phyloP scores from a whole-genome alignment of 2,888 invertebrate species.

The Mechanitis mazaeus region DNA sequence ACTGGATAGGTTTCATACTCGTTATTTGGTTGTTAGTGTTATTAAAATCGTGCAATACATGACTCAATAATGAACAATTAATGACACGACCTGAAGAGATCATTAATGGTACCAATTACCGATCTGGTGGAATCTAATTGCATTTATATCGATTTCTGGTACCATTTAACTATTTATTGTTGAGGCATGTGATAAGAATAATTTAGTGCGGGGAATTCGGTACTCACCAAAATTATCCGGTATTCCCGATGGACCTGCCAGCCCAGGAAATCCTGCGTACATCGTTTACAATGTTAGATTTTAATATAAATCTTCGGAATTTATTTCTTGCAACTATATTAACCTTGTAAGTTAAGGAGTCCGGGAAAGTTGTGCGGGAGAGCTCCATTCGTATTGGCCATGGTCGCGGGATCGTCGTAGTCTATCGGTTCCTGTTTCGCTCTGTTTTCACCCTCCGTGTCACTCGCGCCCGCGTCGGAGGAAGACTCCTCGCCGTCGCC shows the following conservation, averaged over 20 bases:
- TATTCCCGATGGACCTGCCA: slow-evolving; percentile 92
- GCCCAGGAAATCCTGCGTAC: slow-evolving; percentile 79
- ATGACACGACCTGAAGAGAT: slow-evolving; percentile 42
- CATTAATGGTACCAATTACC: slow-evolving; percentile 42
- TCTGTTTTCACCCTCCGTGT: slow-evolving; percentile 77
- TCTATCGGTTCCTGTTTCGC: slow-evolving; percentile 86
- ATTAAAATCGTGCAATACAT: slow-evolving; percentile 53
- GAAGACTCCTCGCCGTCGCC: slow-evolving; percentile 88
- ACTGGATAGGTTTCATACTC: slow-evolving; percentile 50
- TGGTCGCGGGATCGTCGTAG: slow-evolving; percentile 81
- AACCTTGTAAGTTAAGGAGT: slow-evolving; percentile 88
- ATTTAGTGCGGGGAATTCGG: slow-evolving; percentile 37
- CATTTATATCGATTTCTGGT: slow-evolving; percentile 33
- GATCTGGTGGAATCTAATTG: slow-evolving; percentile 47
- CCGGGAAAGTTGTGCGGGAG: slow-evolving; percentile 86
- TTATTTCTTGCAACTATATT: slow-evolving; percentile 19
- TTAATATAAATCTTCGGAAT: background rate
- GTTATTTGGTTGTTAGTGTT: slow-evolving; percentile 65
- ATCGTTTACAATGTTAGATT: slow-evolving; percentile 6
- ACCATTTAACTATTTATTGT: slow-evolving; percentile 33
- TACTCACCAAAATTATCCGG: slow-evolving; percentile 90
- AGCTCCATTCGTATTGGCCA: slow-evolving; percentile 79
- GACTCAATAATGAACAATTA: slow-evolving; percentile 67
- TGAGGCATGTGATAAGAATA: slow-evolving; percentile 47
- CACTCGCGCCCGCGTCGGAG: slow-evolving; percentile 88